Evolutionary conservation across 2,113 vertebrate species (phyloP).

Genomic region (Carassius carassius): DNA sequence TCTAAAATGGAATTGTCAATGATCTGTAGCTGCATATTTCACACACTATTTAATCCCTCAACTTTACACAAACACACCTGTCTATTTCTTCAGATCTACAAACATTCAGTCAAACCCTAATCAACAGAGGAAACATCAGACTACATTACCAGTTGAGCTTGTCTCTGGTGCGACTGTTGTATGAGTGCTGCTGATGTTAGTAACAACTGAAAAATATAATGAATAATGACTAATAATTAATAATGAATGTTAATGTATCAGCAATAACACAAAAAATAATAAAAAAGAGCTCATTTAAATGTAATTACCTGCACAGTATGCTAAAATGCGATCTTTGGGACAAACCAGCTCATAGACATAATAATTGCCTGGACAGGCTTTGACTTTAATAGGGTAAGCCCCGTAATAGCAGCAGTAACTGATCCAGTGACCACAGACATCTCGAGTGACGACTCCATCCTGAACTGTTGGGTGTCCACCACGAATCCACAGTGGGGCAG

Average conservation of each 20-base stretch:
- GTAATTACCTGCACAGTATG: slow-evolving; percentile 48
- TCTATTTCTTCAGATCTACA: not conserved
- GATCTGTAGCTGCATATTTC: too few species aligned
- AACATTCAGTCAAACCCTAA: not conserved
- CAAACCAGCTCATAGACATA: not conserved
- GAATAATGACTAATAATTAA: not conserved
- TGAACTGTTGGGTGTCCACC: not conserved
- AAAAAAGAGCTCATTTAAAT: not conserved
- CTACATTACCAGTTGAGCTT: not conserved
- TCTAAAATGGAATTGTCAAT: too few species aligned
- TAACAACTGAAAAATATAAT: not conserved
- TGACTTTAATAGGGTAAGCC: too few species aligned
- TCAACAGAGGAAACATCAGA: not conserved
- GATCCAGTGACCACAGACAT: not conserved
- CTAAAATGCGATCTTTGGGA: not conserved
- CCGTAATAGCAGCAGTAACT: not conserved
- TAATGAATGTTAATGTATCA: not conserved
- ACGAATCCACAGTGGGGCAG: not conserved
- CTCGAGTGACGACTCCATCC: not conserved
- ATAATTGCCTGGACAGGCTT: too few species aligned
- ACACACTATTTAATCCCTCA: too few species aligned
- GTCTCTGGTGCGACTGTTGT: not conserved
- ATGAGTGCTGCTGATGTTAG: not conserved
- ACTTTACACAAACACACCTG: not conserved
- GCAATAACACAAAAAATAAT: not conserved